Percentiles rank a stretch among this genome's conserved stretches.
phyloP scores from a whole-genome alignment of 1,140 invertebrate genomes.

The Maniola jurtina region DNA sequence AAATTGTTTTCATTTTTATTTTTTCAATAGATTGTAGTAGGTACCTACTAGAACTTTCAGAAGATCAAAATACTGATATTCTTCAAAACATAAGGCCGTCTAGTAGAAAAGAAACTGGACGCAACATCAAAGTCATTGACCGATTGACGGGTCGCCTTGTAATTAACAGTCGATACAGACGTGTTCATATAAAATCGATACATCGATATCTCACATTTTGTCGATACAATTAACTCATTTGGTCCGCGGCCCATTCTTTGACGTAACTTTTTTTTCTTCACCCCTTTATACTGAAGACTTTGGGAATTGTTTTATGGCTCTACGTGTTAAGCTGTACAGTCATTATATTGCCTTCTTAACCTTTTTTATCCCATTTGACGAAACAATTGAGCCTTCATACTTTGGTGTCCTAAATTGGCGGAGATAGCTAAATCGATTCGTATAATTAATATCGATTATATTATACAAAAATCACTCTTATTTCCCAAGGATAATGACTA shows the following conservation, averaged over 20 bases:
- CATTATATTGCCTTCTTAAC: background rate
- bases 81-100: too few species aligned
- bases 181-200: constrained; percentile 10
- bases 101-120: constrained; percentile 9
- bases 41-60: too few species aligned
- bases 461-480: background rate
- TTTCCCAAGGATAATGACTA: background rate
- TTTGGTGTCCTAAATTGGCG: constrained; percentile 6
- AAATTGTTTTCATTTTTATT: too few species aligned
- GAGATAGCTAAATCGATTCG: background rate
- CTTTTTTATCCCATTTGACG: constrained; percentile 8
- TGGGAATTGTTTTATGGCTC: constrained; percentile 2
- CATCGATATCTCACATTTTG: constrained; percentile 10
- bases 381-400: constrained; percentile 16
- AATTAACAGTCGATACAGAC: constrained; percentile 48
- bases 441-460: constrained; percentile 11
- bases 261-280: background rate
- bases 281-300: background rate
- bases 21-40: too few species aligned
- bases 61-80: too few species aligned
- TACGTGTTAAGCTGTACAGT: background rate
- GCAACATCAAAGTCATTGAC: constrained; percentile 35
- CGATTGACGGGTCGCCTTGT: constrained; percentile 44
- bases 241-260: constrained; percentile 1
- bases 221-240: constrained; percentile 9